A percentile compares a stretch with the other conserved stretches of the same genome.
Conservation (phyloP, 2,888 invertebrate genomes). For the Pogonocherus hispidulus region DNA sequence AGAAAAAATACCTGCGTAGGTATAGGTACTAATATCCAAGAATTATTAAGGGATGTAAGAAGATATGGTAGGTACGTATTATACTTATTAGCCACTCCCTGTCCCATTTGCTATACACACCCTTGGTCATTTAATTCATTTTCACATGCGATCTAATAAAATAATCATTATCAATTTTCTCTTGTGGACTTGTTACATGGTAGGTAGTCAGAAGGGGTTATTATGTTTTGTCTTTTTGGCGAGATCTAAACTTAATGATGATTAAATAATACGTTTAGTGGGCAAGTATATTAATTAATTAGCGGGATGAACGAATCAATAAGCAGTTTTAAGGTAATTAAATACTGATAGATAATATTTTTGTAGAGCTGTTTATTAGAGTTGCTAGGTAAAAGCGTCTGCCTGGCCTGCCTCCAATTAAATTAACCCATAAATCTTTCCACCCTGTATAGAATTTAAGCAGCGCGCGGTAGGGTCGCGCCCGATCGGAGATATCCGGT, state of each 20-base stretch:
- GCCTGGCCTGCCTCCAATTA: neutral
- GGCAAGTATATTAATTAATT: neutral
- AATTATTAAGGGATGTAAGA: slow-evolving; percentile 23
- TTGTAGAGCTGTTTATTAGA: neutral
- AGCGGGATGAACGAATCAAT: neutral
- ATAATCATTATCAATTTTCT: slow-evolving; percentile 35
- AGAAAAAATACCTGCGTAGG: neutral
- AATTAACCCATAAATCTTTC: neutral
- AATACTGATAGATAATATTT: neutral
- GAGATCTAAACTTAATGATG: neutral
- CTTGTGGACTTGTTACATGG: neutral
- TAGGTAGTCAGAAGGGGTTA: neutral
- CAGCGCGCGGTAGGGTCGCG: slow-evolving; percentile 54
- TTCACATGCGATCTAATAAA: slow-evolving; percentile 38
- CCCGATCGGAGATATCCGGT: slow-evolving; percentile 60
- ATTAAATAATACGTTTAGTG: neutral
- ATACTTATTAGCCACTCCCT: slow-evolving; percentile 27
- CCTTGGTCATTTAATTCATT: slow-evolving; percentile 22
- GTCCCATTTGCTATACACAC: slow-evolving; percentile 7
- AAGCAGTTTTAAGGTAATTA: neutral
- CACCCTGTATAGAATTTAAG: slow-evolving; percentile 36
- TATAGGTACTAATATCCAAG: neutral
- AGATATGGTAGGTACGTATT: too few relatives aligned
- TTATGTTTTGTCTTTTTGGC: neutral
- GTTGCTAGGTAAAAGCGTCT: too few relatives aligned